Conservation (phyloP, 1,140 invertebrate genomes). For the Drosophila grimshawi region DNA sequence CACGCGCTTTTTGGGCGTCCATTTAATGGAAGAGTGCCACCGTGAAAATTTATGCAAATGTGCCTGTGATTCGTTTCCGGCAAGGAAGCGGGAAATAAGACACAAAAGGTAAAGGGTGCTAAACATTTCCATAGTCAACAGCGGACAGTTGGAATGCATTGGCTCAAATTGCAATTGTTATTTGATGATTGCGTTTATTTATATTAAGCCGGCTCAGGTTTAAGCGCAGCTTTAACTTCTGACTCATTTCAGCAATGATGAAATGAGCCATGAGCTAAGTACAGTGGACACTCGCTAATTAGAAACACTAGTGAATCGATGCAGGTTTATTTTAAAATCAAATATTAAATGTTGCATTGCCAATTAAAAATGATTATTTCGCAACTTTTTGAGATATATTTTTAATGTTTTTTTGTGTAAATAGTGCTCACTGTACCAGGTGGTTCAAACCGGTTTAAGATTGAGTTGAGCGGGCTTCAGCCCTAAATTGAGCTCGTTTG, state of each 20-base stretch:
- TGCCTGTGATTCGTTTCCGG: slow-evolving; percentile 27
- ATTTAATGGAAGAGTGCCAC: slow-evolving; percentile 20
- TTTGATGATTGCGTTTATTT: slow-evolving; percentile 7
- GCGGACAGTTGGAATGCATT: slow-evolving; percentile 18
- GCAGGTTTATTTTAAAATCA: too few relatives aligned
- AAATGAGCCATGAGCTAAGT: background rate
- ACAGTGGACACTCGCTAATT: background rate
- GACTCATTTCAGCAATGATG: slow-evolving; percentile 9
- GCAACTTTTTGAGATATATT: background rate
- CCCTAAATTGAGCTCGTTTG: background rate
- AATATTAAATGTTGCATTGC: too few relatives aligned
- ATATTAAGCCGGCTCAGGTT: slow-evolving; percentile 5
- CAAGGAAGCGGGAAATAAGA: slow-evolving; percentile 47
- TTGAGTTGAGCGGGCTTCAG: background rate
- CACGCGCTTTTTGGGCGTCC: slow-evolving; percentile 58
- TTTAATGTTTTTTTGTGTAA: background rate
- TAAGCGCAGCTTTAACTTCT: background rate
- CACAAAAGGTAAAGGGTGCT: slow-evolving; percentile 21
- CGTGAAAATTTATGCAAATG: slow-evolving; percentile 43
- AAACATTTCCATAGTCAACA: background rate
- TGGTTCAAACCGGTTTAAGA: slow-evolving; percentile 2
- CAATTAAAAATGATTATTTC: background rate
- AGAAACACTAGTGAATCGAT: background rate
- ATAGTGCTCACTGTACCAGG: background rate
- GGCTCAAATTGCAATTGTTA: slow-evolving; percentile 2